Conservation (phyloP, 2,888 invertebrate genomes). For the Clivina fossor region DNA sequence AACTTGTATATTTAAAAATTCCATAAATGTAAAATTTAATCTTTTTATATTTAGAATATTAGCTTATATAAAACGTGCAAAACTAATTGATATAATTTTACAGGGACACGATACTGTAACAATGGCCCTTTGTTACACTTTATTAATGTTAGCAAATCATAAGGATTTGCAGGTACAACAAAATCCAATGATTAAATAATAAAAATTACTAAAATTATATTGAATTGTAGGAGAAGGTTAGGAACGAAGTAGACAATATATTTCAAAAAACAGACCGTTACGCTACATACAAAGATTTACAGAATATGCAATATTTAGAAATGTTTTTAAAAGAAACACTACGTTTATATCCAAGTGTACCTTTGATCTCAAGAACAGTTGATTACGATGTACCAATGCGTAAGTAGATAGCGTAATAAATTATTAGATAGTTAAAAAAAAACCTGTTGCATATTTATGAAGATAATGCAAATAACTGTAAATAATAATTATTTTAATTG, state of each 20-base stretch:
- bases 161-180: conserved; percentile 45
- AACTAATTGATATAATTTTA: conserved; percentile 30
- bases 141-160: conserved; percentile 55
- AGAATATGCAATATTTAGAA: conserved; percentile 65
- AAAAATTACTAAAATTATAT: not conserved
- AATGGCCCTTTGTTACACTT: conserved; percentile 49
- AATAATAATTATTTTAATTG: no score
- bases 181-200: not conserved
- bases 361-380: conserved; percentile 60
- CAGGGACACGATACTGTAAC: conserved; percentile 59
- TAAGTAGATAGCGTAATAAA: no score
- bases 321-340: conserved; percentile 67
- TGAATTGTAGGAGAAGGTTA: conserved; percentile 48
- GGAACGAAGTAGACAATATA: conserved; percentile 54
- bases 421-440: no score
- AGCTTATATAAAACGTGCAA: no score
- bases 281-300: conserved; percentile 59
- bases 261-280: conserved; percentile 54
- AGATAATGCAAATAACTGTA: no score
- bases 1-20: no score
- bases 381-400: conserved; percentile 51
- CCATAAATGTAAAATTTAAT: no score
- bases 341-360: conserved; percentile 67
- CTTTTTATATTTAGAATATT: no score
- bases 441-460: no score